Percentiles rank a stretch among this genome's conserved stretches.
Evolutionary conservation across 2,113 vertebrate genomes (phyloP).

Genomic region (Pseudopipra pipra): DNA sequence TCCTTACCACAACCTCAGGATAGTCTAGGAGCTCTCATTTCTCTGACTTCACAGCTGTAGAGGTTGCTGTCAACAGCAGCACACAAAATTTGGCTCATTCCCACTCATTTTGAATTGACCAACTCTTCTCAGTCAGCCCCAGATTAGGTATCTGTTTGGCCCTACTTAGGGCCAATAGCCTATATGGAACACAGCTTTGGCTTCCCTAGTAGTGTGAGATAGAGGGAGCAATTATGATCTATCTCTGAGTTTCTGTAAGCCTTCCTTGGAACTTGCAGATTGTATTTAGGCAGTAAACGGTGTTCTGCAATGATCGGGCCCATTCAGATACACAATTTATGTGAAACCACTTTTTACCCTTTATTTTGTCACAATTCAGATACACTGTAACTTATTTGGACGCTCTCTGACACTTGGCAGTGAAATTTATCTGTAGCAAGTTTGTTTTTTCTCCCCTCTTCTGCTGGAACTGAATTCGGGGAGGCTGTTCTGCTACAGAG

Average conservation of each 20-base stretch:
- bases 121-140: not conserved
- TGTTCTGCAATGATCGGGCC: not conserved
- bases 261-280: not conserved
- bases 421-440: not conserved
- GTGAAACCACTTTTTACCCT: not conserved
- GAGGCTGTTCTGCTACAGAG: not conserved
- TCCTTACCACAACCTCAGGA: not conserved
- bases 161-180: not conserved
- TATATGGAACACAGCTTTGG: not conserved
- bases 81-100: not conserved
- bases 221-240: not conserved
- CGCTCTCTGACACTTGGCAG: not conserved
- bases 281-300: not conserved
- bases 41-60: not conserved
- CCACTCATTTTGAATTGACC: not conserved
- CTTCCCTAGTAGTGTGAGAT: not conserved
- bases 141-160: not conserved
- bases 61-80: not conserved
- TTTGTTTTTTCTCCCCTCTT: rapidly evolving
- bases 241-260: not conserved
- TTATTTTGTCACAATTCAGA: not conserved
- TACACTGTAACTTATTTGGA: not conserved
- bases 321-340: not conserved
- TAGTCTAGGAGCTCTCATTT: not conserved
- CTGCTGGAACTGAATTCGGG: not conserved